These are phyloP conservation scores for Conus betulinus DNA, from an alignment of 1,140 invertebrate species.

Conservation along the genomic window DNA sequence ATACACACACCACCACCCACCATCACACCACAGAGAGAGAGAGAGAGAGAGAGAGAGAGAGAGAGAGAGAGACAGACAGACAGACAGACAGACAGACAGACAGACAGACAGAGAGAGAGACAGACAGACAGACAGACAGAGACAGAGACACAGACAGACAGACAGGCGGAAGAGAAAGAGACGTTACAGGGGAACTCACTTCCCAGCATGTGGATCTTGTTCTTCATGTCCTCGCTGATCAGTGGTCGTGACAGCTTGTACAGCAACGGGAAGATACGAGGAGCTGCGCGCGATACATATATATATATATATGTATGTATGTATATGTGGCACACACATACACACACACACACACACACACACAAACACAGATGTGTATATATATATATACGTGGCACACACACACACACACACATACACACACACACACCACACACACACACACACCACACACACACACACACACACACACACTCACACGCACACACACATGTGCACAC, in stretches of 20 bases:
- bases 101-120: background rate
- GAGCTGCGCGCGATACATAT: conserved; percentile 73
- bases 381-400: background rate
- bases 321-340: background rate
- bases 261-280: conserved; percentile 90
- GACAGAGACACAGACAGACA: background rate
- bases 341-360: conserved; percentile 17
- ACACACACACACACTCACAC: background rate
- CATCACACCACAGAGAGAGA: no score
- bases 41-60: no score
- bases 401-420: background rate
- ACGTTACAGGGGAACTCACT: conserved; percentile 51
- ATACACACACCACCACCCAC: no score
- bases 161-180: background rate
- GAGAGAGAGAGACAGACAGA: background rate
- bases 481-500: background rate
- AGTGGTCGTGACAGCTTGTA: conserved; percentile 93
- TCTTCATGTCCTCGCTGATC: conserved; percentile 90
- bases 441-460: background rate
- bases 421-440: background rate
- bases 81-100: background rate
- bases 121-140: background rate
- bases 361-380: conserved; percentile 12
- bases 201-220: conserved; percentile 92
- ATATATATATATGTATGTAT: background rate